phyloP scores from a whole-genome alignment of 2,888 invertebrate species.

The Sinohyriopsis cumingii region DNA sequence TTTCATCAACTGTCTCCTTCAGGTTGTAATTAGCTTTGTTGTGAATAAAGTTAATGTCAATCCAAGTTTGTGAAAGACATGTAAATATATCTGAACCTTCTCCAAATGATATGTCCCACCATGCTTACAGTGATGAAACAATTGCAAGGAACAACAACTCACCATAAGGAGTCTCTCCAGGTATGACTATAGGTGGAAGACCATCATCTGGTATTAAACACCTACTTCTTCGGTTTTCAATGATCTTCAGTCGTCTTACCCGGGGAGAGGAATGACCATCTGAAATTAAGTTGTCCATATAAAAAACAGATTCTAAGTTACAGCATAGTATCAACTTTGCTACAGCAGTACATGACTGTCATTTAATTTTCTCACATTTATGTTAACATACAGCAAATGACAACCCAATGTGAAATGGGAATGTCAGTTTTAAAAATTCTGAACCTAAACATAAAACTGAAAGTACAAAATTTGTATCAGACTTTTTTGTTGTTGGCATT shows the following conservation, averaged over 20 bases:
- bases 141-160: background rate
- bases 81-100: too few relatives aligned
- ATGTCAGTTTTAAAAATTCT: background rate
- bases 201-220: conserved; percentile 66
- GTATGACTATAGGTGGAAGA: conserved; percentile 66
- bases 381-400: background rate
- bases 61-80: too few relatives aligned
- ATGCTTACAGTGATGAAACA: background rate
- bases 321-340: background rate
- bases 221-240: conserved; percentile 42
- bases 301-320: conserved; percentile 2
- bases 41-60: too few relatives aligned
- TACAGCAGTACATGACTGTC: conserved; percentile 1
- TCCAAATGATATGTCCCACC: too few relatives aligned
- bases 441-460: too few relatives aligned
- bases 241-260: conserved; percentile 39
- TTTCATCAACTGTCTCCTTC: too few relatives aligned
- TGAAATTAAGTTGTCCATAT: conserved; percentile 38
- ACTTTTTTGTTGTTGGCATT: too few relatives aligned
- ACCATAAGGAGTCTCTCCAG: conserved; percentile 28
- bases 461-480: too few relatives aligned
- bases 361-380: background rate
- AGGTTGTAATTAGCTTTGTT: too few relatives aligned
- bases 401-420: background rate
- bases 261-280: conserved; percentile 46